Percentiles rank a stretch among this genome's conserved stretches.
Evolutionary conservation across 2,797 vertebrate genomes (phyloP).

Genomic region (Balearica regulorum): DNA sequence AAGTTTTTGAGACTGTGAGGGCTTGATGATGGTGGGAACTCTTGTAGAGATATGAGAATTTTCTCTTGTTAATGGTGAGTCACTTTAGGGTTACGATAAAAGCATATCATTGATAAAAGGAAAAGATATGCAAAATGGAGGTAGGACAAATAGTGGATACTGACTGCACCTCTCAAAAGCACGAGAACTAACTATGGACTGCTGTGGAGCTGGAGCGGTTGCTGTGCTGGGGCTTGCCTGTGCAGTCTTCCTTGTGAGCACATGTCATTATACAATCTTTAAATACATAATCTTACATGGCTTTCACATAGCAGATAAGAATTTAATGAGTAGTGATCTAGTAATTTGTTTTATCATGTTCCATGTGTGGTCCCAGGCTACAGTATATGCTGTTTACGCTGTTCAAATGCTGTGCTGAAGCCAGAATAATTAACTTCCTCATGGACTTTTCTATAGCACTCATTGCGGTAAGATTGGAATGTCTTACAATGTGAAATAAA

Average conservation of each 20-base stretch:
- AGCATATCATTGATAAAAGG: background rate
- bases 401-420: constrained; percentile 27
- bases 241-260: background rate
- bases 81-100: background rate
- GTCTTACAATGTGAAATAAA: constrained; percentile 14
- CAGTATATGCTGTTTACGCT: background rate
- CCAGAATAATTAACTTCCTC: constrained; percentile 26
- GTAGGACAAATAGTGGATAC: background rate
- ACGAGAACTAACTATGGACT: background rate
- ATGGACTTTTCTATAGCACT: background rate
- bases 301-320: background rate
- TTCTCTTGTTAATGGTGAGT: background rate
- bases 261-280: background rate
- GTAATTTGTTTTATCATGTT: constrained; percentile 5
- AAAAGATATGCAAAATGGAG: background rate
- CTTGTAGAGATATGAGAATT: background rate
- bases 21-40: background rate
- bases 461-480: background rate
- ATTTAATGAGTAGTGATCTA: constrained; percentile 6
- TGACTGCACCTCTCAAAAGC: background rate
- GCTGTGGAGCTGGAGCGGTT: background rate
- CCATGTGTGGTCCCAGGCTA: background rate
- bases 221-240: background rate
- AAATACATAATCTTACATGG: background rate
- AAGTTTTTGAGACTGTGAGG: background rate